phyloP scores from a whole-genome alignment of 2,888 invertebrate genomes.

The Nomada ruficornis region DNA sequence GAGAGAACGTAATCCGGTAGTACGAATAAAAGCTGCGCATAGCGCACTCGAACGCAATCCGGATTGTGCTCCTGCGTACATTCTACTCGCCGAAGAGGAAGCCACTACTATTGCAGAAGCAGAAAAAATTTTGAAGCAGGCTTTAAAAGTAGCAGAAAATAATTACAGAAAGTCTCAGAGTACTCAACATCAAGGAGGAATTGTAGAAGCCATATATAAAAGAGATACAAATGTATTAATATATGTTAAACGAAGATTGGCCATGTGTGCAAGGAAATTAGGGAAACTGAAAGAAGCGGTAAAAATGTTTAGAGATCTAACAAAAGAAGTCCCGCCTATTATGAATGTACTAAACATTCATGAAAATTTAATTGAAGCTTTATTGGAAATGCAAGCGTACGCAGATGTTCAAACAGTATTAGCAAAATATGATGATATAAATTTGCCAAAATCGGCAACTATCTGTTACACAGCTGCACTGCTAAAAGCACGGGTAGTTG shows the following conservation, averaged over 20 bases:
- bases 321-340: conserved; percentile 98
- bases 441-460: conserved; percentile 96
- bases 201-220: conserved; percentile 91
- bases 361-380: conserved; percentile 97
- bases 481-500: conserved; percentile 95
- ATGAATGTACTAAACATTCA: conserved; percentile 97
- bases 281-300: conserved; percentile 97
- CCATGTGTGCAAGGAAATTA: conserved; percentile 98
- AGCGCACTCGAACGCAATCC: conserved; percentile 94
- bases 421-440: conserved; percentile 97
- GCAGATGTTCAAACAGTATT: conserved; percentile 97
- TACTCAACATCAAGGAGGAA: conserved; percentile 90
- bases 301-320: conserved; percentile 97
- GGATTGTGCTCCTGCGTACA: conserved; percentile 97
- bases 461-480: conserved; percentile 98
- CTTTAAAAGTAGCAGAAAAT: conserved; percentile 92
- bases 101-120: conserved; percentile 95
- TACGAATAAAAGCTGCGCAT: conserved; percentile 95
- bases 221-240: conserved; percentile 97
- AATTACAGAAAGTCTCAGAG: conserved; percentile 93
- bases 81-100: conserved; percentile 98
- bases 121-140: conserved; percentile 93
- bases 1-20: conserved; percentile 96
- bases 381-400: conserved; percentile 98
- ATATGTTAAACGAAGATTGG: conserved; percentile 96